phyloP scores from a whole-genome alignment of 1,140 invertebrate genomes.

The Leptinotarsa undecemlineata region DNA sequence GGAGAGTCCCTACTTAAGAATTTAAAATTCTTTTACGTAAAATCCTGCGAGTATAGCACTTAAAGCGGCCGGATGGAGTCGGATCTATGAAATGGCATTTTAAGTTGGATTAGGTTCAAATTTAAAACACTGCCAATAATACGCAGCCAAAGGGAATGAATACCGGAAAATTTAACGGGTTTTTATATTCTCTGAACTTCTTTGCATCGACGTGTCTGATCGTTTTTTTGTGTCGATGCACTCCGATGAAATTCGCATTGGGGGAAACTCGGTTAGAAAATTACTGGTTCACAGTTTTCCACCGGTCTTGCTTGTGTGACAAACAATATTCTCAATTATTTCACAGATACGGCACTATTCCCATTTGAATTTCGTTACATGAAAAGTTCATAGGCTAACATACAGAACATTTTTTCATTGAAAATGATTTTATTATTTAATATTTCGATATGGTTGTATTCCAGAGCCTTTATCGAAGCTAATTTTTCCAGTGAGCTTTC shows the following conservation, averaged over 20 bases:
- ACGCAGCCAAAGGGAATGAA: constrained; percentile 50
- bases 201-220: constrained; percentile 30
- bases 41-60: constrained; percentile 54
- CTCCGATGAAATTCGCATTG: background rate
- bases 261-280: background rate
- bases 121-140: constrained; percentile 55
- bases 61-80: constrained; percentile 47
- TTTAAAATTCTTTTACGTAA: constrained; percentile 57
- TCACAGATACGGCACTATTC: no score
- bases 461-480: no score
- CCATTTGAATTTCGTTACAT: no score
- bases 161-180: constrained; percentile 45
- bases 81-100: constrained; percentile 58
- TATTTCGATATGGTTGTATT: no score
- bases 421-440: no score
- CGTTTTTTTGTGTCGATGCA: constrained; percentile 16
- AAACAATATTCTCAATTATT: no score
- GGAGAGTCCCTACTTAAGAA: constrained; percentile 54
- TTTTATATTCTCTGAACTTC: constrained; percentile 39
- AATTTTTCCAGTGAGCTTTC: no score
- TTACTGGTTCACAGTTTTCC: no score
- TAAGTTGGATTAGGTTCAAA: constrained; percentile 57
- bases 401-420: no score
- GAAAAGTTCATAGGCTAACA: no score
- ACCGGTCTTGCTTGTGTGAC: no score